Conservation (phyloP, 2,113 vertebrate species). For the Phyllostomus discolor region DNA sequence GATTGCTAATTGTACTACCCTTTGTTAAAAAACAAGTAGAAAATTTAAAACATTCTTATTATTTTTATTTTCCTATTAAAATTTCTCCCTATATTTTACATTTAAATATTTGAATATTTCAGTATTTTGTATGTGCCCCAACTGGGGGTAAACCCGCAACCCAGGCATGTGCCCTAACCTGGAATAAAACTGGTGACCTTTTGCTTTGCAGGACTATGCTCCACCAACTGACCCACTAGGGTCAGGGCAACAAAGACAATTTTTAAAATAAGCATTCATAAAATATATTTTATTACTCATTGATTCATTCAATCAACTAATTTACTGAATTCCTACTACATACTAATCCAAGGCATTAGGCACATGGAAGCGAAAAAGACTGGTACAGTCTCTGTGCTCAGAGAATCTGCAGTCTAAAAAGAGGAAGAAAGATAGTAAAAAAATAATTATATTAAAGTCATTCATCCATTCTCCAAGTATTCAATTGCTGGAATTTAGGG, state of each 20-base stretch:
- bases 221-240: too few relatives aligned
- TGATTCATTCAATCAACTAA: slow-evolving; percentile 6
- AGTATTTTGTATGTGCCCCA: not conserved
- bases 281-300: not conserved
- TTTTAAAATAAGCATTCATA: slow-evolving; percentile 11
- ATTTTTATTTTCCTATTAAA: not conserved
- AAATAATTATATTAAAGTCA: not conserved
- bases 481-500: not conserved
- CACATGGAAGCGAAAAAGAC: not conserved
- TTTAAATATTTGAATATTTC: slow-evolving; percentile 23
- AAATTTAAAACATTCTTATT: not conserved
- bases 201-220: too few relatives aligned
- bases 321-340: not conserved
- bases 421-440: not conserved
- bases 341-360: not conserved
- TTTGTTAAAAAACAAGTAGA: slow-evolving; percentile 28
- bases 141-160: too few relatives aligned
- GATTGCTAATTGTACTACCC: slow-evolving; percentile 42
- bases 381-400: not conserved
- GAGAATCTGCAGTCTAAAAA: not conserved
- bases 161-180: too few relatives aligned
- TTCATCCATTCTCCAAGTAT: not conserved
- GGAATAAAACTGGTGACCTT: too few relatives aligned
- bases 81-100: slow-evolving; percentile 36
- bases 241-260: not conserved